phyloP scores from a whole-genome alignment of 2,888 invertebrate genomes.

The Allophyes oxyacanthae region DNA sequence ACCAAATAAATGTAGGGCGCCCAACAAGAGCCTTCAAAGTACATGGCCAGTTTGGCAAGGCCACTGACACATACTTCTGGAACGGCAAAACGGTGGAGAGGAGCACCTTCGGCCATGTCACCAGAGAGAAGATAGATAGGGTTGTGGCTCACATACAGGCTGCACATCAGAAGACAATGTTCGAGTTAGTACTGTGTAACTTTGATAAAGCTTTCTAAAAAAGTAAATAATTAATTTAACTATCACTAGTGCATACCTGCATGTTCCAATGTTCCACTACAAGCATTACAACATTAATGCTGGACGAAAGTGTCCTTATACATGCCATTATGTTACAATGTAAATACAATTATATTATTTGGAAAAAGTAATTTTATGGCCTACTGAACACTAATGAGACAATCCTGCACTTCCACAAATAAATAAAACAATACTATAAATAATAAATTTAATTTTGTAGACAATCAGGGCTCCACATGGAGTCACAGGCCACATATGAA shows the following conservation, averaged over 20 bases:
- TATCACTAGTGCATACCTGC: too few species aligned
- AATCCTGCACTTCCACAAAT: too few species aligned
- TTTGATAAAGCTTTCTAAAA: not conserved
- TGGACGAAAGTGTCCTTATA: too few species aligned
- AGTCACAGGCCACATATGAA: constrained; percentile 97
- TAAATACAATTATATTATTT: too few species aligned
- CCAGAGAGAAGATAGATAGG: constrained; percentile 91
- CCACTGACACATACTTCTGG: constrained; percentile 92
- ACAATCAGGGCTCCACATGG: constrained; percentile 93
- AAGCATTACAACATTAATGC: too few species aligned
- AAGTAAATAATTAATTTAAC: too few species aligned
- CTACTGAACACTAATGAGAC: too few species aligned
- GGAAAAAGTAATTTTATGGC: too few species aligned
- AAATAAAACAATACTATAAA: not conserved
- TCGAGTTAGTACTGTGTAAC: constrained; percentile 90
- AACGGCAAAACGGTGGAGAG: constrained; percentile 92
- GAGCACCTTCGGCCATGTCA: constrained; percentile 92
- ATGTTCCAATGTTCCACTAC: too few species aligned
- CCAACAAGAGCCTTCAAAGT: constrained; percentile 93
- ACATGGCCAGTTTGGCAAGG: constrained; percentile 93
- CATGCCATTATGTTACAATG: too few species aligned
- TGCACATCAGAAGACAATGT: constrained; percentile 96
- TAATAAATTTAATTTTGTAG: constrained; percentile 73
- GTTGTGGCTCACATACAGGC: constrained; percentile 95
- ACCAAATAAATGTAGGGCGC: constrained; percentile 89